Percentiles rank a stretch among this genome's conserved stretches.
These are phyloP conservation scores for Pseudorhiza aurosa DNA, from an alignment of 30 jellyfish, hydroid and myxozoan genomes.

Conservation along the genomic window DNA sequence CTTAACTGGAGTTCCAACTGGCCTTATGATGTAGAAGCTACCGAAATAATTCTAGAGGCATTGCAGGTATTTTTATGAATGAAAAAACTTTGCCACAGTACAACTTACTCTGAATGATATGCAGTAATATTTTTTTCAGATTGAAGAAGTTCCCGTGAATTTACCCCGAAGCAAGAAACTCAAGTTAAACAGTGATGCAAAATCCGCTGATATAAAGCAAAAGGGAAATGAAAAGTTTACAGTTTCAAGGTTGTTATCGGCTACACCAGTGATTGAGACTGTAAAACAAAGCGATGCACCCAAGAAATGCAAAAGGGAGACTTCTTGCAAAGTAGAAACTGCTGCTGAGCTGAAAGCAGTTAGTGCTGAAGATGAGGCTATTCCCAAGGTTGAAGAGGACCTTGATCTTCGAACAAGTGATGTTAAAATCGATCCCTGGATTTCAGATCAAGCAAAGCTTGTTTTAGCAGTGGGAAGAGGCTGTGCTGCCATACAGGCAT, in stretches of 20 bases:
- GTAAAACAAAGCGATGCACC: conserved; percentile 20
- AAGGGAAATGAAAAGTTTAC: not conserved
- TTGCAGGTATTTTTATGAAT: no score
- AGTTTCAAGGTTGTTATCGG: conserved; percentile 21
- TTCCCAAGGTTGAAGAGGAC: not conserved
- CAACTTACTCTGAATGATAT: no score
- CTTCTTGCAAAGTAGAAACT: not conserved
- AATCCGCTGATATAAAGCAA: not conserved
- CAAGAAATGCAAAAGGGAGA: conserved; percentile 19
- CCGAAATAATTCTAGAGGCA: no score
- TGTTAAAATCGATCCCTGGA: conserved; percentile 69
- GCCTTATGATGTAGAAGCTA: no score
- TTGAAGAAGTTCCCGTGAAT: not conserved
- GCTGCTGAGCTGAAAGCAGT: not conserved
- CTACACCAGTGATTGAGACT: conserved; percentile 46
- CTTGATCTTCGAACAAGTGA: conserved; percentile 15
- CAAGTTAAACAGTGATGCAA: not conserved
- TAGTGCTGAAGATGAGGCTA: not conserved
- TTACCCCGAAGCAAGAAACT: not conserved
- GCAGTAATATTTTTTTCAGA: not conserved
- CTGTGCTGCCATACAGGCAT: conserved; percentile 20
- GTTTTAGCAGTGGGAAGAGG: conserved; percentile 44
- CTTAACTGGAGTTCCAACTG: no score
- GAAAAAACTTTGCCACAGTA: no score
- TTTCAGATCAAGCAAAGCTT: conserved; percentile 74